These are phyloP conservation scores for Acrobasis suavella DNA, from an alignment of 2,888 invertebrate species.

Conservation along the genomic window DNA sequence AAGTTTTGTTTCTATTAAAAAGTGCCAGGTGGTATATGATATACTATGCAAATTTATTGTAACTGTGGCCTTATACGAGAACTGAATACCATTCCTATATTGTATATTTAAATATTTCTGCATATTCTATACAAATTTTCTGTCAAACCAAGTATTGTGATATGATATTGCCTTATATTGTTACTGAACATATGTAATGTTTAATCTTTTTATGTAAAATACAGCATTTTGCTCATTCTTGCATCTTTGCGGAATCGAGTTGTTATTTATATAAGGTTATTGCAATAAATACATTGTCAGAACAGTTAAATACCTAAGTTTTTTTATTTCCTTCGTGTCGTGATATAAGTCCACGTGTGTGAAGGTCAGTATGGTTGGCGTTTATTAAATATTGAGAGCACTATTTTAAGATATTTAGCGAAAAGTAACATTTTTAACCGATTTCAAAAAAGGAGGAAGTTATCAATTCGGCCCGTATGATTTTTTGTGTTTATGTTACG, in stretches of 20 bases:
- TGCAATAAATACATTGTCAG: conserved; percentile 48
- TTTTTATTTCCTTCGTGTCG: not conserved
- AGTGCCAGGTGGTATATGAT: conserved; percentile 41
- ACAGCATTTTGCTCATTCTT: conserved; percentile 26
- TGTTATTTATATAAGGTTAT: conserved; percentile 41
- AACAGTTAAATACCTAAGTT: conserved; percentile 18
- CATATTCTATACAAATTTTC: conserved; percentile 36
- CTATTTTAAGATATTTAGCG: no score
- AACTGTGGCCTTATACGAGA: conserved; percentile 33
- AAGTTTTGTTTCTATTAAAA: conserved; percentile 46
- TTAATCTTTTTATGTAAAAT: conserved; percentile 33
- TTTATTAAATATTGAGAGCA: conserved; percentile 1
- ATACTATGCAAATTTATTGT: conserved; percentile 34
- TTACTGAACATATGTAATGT: conserved; percentile 32
- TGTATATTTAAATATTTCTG: conserved; percentile 28
- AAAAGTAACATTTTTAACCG: no score
- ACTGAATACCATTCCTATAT: conserved; percentile 34
- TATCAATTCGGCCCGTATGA: no score
- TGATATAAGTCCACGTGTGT: not conserved
- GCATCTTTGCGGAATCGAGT: conserved; percentile 22
- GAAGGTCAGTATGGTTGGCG: not conserved
- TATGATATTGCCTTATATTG: conserved; percentile 67
- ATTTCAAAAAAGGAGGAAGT: no score
- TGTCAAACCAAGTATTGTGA: conserved; percentile 58
- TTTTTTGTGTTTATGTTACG: no score